A percentile compares a stretch with the other conserved stretches of the same genome.
Evolutionary conservation across 2,113 vertebrate species (phyloP).

Genomic region (Pseudorectes ferrugineus): DNA sequence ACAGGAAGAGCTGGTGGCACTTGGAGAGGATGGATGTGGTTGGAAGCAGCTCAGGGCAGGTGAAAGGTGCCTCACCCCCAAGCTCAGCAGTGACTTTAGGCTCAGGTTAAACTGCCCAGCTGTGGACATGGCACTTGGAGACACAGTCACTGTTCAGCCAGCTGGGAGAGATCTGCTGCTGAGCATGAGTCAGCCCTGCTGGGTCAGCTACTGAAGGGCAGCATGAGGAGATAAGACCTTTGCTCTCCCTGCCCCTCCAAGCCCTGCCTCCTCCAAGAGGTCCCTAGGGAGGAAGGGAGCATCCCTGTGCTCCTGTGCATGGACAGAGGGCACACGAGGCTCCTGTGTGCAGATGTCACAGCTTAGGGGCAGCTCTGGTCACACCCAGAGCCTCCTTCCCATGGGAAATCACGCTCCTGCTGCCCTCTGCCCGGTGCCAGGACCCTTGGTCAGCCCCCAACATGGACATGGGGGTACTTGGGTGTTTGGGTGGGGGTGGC

Average conservation of each 20-base stretch:
- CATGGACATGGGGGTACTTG: rapidly evolving
- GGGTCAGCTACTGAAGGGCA: not conserved
- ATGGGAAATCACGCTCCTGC: rapidly evolving
- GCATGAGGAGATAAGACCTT: not conserved
- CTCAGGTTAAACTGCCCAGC: not conserved
- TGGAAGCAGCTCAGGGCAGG: not conserved
- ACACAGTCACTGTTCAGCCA: not conserved
- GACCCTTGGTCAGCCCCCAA: not conserved
- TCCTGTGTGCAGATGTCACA: not conserved
- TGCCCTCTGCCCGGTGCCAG: not conserved
- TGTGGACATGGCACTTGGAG: not conserved
- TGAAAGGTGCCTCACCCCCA: not conserved
- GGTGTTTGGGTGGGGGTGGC: not conserved
- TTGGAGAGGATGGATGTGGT: not conserved
- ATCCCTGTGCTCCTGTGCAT: not conserved
- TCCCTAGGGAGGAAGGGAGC: not conserved
- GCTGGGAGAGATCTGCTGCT: not conserved
- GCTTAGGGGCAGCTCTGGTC: not conserved
- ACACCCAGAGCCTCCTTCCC: not conserved
- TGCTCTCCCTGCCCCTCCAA: not conserved
- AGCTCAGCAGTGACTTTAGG: not conserved
- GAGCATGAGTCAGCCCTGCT: conserved; percentile 12
- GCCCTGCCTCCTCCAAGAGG: not conserved
- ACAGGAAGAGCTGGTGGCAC: not conserved
- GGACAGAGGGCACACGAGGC: not conserved